Base-by-base conservation (phyloP, 2,113 vertebrate species). In the Proterorhinus semilunaris region DNA sequence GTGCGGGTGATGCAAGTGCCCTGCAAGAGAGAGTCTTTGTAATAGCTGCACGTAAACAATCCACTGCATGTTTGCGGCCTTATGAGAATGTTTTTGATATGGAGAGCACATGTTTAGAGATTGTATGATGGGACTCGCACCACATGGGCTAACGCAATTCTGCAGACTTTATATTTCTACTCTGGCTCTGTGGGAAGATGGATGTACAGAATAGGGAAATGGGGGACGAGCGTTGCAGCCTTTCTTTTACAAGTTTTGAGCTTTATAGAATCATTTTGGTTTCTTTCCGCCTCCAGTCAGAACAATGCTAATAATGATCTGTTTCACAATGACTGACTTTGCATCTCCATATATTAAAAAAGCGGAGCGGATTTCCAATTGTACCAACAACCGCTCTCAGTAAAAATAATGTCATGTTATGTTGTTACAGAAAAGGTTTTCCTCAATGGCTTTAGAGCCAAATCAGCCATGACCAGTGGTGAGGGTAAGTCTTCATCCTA, bases 1-100 rank as follows among this genome's bases (percentile, higher is more conserved):
- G 68, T 69, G 48, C 53, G 65, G 65, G 52, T 89, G 89, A 90
- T 88, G 86, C 77, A 90, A 86, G 55, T 59, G 51, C 66, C 65
- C 72, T 78, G 85, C 75, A 88, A 89, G 76, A 81, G 57, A 66
- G 46, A 49, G 53, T 70, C 44, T 51, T 53, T 66, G 42, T 55
- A 68, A 27, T 51, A 71, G 73, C 63, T 70, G 42, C 48, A 68
- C 12, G 70, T 67, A 76, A 82, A 74, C 74, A 85, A 69, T 8
- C 42, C 47, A 36, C 48, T 78, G 63, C 65, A 51, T 58, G 55
- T 58, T 71, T 75, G 52, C 21, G 6, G 79, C 43, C 53, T 65
- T n/a, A 17, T 2, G 52, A 2, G n/a, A 13, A 58, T 36, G 6
- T 66, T 76, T 46, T 66, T 15, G 13, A 9, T 12, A 55, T 6